phyloP scores from a whole-genome alignment of 2,113 vertebrate genomes.

The Etia nguti region DNA sequence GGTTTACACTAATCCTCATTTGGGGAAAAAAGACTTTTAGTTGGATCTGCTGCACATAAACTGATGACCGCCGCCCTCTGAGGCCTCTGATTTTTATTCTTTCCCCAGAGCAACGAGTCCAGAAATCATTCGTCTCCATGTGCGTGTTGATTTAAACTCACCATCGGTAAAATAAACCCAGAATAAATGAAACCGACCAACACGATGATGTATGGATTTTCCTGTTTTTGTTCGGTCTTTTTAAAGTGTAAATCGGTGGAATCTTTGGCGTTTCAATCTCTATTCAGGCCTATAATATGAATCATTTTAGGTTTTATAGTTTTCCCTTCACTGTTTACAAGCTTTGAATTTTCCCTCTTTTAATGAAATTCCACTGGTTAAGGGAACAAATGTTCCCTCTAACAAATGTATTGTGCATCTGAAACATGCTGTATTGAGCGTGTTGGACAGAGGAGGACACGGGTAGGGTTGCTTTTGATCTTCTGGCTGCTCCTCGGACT shows the following conservation, averaged over 20 bases:
- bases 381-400: background rate
- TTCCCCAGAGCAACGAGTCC: background rate
- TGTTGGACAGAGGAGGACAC: background rate
- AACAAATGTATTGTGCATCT: background rate
- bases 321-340: background rate
- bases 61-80: rapidly evolving
- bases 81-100: background rate
- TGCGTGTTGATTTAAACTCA: background rate
- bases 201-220: background rate
- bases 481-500: background rate
- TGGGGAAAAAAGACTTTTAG: background rate
- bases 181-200: background rate
- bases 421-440: background rate
- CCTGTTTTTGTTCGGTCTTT: background rate
- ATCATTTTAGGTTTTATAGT: background rate
- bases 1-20: background rate
- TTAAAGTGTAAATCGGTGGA: background rate
- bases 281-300: background rate
- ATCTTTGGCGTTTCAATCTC: background rate
- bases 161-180: background rate
- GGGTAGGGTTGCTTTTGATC: background rate
- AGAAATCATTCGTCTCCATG: background rate
- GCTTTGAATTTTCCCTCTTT: background rate
- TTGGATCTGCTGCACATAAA: background rate
- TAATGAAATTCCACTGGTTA: background rate